Base-by-base conservation (phyloP, 2,797 vertebrate genomes). In the Remorina albescens region DNA sequence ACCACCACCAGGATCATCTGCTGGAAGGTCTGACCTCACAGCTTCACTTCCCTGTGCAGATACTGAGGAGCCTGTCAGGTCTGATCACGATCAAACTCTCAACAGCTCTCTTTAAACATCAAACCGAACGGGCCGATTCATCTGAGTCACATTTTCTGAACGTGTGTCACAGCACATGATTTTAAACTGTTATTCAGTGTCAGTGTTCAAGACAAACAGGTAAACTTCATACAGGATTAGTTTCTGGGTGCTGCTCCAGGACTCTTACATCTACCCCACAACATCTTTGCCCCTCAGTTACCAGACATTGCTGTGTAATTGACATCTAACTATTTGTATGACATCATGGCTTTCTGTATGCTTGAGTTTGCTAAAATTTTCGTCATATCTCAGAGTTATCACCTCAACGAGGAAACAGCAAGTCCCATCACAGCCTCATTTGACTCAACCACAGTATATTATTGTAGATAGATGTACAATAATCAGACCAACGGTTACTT, bases 11-110 rank as follows among this genome's bases (percentile, higher is more conserved):
- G 3, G 8, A 36, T 60, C 41, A 71, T 23, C 21, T 11, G 26
- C 28, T 50, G 41, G 50, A 68, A 23, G 66, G 26, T 3, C 28
- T 7, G 42, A 62, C 56, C 58, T 54, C 26, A 68, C 54, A 59
- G 54, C 60, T 58, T 54, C 68, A 23, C 49, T 51, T 25, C 54
- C 37, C 49, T 59, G 72, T 37, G 36, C 8, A 47, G 19, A 42
- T 49, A 47, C 41, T 2, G 25, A 58, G 32, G 67, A 85, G 66
- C 56, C 58, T 85, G 81, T 87, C 88, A 58, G 21, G 25, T 65
- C 59, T 4, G 28, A 83, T 86, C 66, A 69, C 46, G 8, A 5
- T 41, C 32, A 6, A 46, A 39, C 41, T 47, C 67, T 72, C 51
- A 9, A 25, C 76, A 69, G 72, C 74, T 71, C 37, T n/a, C 10